Base-by-base conservation (phyloP, 2,797 vertebrate genomes). In the Rhodeus uyekii region DNA sequence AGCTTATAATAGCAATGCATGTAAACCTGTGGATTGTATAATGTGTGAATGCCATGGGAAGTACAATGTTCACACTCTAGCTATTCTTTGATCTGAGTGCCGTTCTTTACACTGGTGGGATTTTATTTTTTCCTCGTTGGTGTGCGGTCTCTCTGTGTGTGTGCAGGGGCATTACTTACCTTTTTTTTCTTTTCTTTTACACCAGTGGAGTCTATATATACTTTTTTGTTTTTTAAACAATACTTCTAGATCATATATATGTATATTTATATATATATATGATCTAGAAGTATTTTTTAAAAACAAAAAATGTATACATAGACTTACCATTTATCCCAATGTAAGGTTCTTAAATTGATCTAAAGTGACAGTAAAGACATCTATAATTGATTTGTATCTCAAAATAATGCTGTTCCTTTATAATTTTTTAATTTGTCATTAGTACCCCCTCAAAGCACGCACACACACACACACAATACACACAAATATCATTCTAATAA, bases 31-130 rank as follows among this genome's bases (percentile, higher is more conserved):
- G 44, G 34, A 74, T 73, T 19, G 38, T n/a, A 38, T 55, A 55
- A 27, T 85, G 68, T 46, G 32, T 44, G 36, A 80, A 77, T 75
- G 76, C 81, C 88, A 80, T 53, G 50, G 64, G 34, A 80, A 58
- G 81, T 32, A 44, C 38, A 63, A 5, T 84, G 67, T 58, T 78
- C 61, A 79, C 76, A 50, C 79, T 29, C 12, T 19, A 27, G 60
- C 44, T 81, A 18, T 75, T 74, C 44, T 65, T 78, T 80, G 19
- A 81, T 46, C 27, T 9, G 53, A 48, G 69, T 10, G 53, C 42
- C 36, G 55, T 80, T 72, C 55, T 63, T 46, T 34, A 36, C 8
- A 63, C 3, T 8, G 32, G 48, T 19, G 1, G 68, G 38, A 12
- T 72, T 61, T 81, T 67, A 75, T 53, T 64, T 75, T 58, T 76